Evolutionary conservation across 2,888 invertebrate genomes (phyloP).

Genomic region (Alentia gelatinosa): DNA sequence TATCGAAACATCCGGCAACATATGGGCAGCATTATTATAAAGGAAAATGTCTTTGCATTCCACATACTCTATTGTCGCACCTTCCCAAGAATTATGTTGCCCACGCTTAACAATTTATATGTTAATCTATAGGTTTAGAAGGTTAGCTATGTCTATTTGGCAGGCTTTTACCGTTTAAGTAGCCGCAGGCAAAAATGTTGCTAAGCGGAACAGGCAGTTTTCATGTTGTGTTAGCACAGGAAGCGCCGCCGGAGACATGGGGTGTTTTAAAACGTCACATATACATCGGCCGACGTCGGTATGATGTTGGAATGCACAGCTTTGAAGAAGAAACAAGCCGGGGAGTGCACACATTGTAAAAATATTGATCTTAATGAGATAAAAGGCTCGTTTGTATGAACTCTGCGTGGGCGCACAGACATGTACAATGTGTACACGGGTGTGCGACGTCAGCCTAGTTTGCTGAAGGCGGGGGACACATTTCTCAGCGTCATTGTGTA

Average conservation of each 20-base stretch:
- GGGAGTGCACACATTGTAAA: not conserved
- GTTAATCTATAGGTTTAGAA: not conserved
- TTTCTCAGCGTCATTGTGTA: not conserved
- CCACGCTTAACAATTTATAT: not conserved
- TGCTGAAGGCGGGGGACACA: no score
- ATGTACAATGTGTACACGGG: not conserved
- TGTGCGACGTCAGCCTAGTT: no score
- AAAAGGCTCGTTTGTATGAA: not conserved
- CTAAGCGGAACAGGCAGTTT: not conserved
- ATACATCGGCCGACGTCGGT: not conserved
- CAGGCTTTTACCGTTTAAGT: not conserved
- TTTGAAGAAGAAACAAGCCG: not conserved
- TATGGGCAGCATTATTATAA: not conserved
- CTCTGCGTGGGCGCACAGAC: not conserved
- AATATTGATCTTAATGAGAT: conserved; percentile 11
- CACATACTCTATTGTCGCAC: not conserved
- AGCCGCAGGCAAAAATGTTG: not conserved
- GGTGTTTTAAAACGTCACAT: not conserved
- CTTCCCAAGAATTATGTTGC: no score
- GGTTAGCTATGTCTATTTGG: not conserved
- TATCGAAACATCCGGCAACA: not conserved
- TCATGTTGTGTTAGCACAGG: not conserved
- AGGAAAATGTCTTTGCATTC: not conserved
- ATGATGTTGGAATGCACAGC: not conserved
- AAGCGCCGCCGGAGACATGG: not conserved